Conservation (phyloP, 1,140 invertebrate genomes). For the Drosophila gunungcola region DNA sequence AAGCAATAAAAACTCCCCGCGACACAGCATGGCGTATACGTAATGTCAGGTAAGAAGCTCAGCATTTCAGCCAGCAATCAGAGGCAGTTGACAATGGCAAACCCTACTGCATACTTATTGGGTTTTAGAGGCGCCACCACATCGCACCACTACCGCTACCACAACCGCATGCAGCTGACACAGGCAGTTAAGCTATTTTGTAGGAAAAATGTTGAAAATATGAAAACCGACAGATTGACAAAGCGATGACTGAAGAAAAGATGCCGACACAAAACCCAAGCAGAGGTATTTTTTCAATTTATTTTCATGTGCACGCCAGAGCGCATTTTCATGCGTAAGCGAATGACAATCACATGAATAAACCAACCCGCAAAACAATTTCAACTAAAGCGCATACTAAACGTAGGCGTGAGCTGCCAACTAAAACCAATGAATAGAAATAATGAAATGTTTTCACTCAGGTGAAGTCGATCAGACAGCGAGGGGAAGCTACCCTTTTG, state of each 20-base stretch:
- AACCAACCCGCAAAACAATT: constrained; percentile 48
- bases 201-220: constrained; percentile 54
- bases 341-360: constrained; percentile 65
- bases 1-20: constrained; percentile 72
- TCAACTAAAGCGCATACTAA: constrained; percentile 39
- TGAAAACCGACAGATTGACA: constrained; percentile 63
- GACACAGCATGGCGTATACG: constrained; percentile 64
- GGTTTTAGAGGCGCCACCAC: constrained; percentile 46
- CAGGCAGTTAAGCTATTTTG: constrained; percentile 62
- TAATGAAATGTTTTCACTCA: constrained; percentile 25
- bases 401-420: constrained; percentile 41
- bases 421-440: constrained; percentile 46
- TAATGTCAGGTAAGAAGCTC: constrained; percentile 54
- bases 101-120: constrained; percentile 73
- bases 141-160: constrained; percentile 15
- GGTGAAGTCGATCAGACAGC: not conserved
- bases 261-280: constrained; percentile 15
- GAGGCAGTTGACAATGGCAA: constrained; percentile 65
- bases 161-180: constrained; percentile 47
- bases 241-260: constrained; percentile 30
- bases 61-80: constrained; percentile 44
- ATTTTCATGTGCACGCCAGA: constrained; percentile 55
- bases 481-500: constrained; percentile 3
- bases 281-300: constrained; percentile 76
- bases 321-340: constrained; percentile 59